Evolutionary conservation across 1,140 invertebrate species (phyloP), one percentile per base, ranked within the genome.

Genomic region (Oryctes rhinoceros): DNA sequence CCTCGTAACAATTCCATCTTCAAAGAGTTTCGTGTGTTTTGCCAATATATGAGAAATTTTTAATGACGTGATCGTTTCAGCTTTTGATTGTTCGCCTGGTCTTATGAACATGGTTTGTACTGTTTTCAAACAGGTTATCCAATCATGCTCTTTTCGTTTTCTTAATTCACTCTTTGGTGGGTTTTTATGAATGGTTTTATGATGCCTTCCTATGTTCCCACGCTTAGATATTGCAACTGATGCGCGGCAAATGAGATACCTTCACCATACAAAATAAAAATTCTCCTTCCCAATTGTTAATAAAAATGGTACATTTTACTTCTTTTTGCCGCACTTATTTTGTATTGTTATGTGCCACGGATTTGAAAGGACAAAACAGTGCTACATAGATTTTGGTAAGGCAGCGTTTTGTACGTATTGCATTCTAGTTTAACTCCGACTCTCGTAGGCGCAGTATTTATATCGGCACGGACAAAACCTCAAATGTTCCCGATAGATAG

Each of bases 101-200:
- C 62, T 80, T 18, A 24, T 78, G 18, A 80, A 78, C 37, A 80
- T 71, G 20, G 1, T 24, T 80, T 80, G 75, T 35, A 67, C 35
- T 78, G 4, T n/a, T 67, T 49, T 9, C 39, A 80, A 65, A 80
- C 76, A 48, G 47, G 0, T 67, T 80, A 30, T 78, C 62, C 47
- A 80, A 83, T 87, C 82, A 77, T 83, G 84, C 80, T 87, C 88
- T 85, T 84, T 88, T 78, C 65, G 78, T 44, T 44, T 75, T 75
- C 71, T 75, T 75, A 75, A 75, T 35, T 75, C 71, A 24, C 4
- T 75, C 71, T 75, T 75, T 37, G 20, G 15, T 62, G 59, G 59
- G 20, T n/a, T n/a, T n/a, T n/a, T n/a, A n/a, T n/a, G 11, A 62
- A 24, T 62, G 3, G 59, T 62, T 62, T 62, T 62, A 62, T 62